phyloP scores from a whole-genome alignment of 2,113 vertebrate species.

The Psephotus haematonotus region DNA sequence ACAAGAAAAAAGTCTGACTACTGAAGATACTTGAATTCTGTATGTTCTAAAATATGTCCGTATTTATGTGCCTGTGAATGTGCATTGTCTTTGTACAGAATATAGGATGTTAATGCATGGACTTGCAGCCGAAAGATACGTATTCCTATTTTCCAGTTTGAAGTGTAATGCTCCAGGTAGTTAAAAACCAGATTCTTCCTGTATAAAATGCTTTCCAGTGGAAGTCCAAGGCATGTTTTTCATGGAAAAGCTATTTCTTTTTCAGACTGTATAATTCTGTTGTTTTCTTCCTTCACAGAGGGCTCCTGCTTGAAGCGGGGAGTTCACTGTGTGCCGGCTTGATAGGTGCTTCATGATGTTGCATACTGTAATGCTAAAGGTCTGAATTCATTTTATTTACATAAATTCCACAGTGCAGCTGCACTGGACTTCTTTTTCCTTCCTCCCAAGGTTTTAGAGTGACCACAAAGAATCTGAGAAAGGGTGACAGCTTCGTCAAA shows the following conservation, averaged over 20 bases:
- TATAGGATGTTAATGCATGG: not conserved
- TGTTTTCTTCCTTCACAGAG: not conserved
- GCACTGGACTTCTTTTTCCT: not conserved
- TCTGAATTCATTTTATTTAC: constrained; percentile 19
- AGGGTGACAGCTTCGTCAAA: constrained; percentile 9
- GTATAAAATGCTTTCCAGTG: not conserved
- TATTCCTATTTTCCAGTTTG: not conserved
- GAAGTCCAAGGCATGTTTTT: not conserved
- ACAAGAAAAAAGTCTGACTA: not conserved
- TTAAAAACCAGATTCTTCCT: not conserved
- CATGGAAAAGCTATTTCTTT: not conserved
- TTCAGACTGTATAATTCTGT: not conserved
- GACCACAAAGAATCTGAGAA: not conserved
- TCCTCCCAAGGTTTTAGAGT: not conserved
- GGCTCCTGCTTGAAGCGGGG: not conserved
- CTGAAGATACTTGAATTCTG: not conserved
- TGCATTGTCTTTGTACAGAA: not conserved
- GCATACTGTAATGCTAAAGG: not conserved
- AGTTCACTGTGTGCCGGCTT: not conserved
- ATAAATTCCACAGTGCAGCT: constrained; percentile 13
- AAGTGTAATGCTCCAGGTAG: not conserved
- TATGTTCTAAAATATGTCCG: not conserved
- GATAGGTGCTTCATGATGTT: not conserved
- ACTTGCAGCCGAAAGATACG: not conserved
- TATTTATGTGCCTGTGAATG: not conserved